phyloP scores from a whole-genome alignment of 2,113 vertebrate genomes.

The Himantopus leucocephalus region DNA sequence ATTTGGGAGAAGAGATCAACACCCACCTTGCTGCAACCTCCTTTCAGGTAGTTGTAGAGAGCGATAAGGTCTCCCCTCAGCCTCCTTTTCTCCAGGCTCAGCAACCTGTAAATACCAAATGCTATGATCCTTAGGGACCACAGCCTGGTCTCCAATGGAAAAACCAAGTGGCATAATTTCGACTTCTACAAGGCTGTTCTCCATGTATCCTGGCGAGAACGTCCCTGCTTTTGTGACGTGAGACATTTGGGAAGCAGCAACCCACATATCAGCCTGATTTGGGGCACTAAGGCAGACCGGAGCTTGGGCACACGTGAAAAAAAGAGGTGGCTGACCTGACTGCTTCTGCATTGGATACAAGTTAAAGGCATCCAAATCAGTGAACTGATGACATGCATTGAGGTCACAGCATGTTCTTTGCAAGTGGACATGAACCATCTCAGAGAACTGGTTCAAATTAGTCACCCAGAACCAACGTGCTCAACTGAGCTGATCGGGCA shows the following conservation, averaged over 20 bases:
- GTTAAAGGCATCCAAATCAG: neutral
- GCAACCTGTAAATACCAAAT: neutral
- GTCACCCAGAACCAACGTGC: neutral
- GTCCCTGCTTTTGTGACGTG: neutral
- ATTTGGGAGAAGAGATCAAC: no score
- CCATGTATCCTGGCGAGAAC: neutral
- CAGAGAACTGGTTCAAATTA: neutral
- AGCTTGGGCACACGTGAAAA: accelerated
- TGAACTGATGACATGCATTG: accelerated
- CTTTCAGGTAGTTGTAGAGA: no score
- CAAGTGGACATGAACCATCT: neutral
- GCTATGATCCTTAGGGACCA: accelerated
- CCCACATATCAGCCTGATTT: neutral
- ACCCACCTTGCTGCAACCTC: no score
- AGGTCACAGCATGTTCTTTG: neutral
- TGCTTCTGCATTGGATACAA: neutral
- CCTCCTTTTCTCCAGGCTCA: no score
- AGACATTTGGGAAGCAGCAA: neutral
- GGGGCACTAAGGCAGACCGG: no score
- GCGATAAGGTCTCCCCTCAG: no score
- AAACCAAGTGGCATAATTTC: neutral
- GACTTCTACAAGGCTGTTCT: neutral
- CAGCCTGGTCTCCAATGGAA: neutral
- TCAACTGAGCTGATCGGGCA: neutral
- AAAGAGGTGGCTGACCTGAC: neutral